phyloP scores from a whole-genome alignment of 2,888 invertebrate genomes.

The Hyposoter didymator region DNA sequence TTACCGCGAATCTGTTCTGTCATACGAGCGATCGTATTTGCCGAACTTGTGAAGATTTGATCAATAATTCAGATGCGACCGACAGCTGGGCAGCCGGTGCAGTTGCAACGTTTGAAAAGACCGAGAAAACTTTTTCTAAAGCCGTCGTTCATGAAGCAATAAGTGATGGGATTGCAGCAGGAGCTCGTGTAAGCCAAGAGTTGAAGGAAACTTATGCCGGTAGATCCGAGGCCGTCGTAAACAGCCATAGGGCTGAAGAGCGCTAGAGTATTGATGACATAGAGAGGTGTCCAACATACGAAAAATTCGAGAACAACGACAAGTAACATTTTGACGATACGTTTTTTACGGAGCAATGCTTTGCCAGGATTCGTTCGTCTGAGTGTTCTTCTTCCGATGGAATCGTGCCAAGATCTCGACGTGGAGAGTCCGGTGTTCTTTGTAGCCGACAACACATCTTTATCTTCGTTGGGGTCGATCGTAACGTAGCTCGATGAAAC shows the following conservation, averaged over 20 bases:
- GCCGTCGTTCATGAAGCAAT: conserved; percentile 96
- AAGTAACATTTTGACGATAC: conserved; percentile 91
- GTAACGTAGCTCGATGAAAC: conserved; percentile 49
- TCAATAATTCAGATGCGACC: conserved; percentile 20
- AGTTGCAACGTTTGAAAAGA: conserved; percentile 89
- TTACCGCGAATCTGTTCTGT: neutral
- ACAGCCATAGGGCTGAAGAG: conserved; percentile 90
- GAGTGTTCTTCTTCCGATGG: conserved; percentile 51
- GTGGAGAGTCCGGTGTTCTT: conserved; percentile 26
- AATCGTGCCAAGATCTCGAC: conserved; percentile 55
- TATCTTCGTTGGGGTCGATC: conserved; percentile 27
- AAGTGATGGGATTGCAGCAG: conserved; percentile 96
- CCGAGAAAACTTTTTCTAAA: conserved; percentile 93
- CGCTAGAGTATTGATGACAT: conserved; percentile 91
- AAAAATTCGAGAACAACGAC: conserved; percentile 96
- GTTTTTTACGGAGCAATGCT: conserved; percentile 57
- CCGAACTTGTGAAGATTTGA: neutral
- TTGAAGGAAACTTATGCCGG: conserved; percentile 90
- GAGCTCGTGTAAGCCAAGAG: conserved; percentile 93
- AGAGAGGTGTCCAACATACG: conserved; percentile 95
- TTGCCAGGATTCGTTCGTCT: conserved; percentile 62
- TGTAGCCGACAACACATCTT: conserved; percentile 29
- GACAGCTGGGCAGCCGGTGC: conserved; percentile 83
- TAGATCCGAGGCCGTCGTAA: conserved; percentile 89
- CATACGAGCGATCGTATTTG: neutral